Evolutionary conservation across 2,797 vertebrate genomes (phyloP).

Genomic region (Myotis findleyi): DNA sequence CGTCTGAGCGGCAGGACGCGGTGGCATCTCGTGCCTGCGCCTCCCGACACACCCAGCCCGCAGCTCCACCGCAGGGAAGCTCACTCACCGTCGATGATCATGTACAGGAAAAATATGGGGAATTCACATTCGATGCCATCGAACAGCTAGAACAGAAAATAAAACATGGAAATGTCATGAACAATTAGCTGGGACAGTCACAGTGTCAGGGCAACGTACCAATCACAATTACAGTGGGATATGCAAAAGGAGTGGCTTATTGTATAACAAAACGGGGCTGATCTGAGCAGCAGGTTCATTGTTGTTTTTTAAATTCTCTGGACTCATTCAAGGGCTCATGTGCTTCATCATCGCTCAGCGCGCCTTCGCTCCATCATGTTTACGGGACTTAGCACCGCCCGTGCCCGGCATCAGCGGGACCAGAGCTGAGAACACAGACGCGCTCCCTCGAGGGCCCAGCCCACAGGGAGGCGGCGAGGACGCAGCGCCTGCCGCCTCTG

Average conservation of each 20-base stretch:
- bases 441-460: background rate
- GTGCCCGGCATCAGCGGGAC: background rate
- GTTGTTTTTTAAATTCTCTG: background rate
- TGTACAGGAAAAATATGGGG: slow-evolving; percentile 98
- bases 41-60: background rate
- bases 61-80: slow-evolving; percentile 47
- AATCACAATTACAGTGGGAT: background rate
- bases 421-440: background rate
- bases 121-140: slow-evolving; percentile 99
- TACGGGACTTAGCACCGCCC: background rate
- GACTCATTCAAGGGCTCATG: background rate
- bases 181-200: background rate
- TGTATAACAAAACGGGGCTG: background rate
- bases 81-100: slow-evolving; percentile 99
- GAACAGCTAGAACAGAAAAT: slow-evolving; percentile 93
- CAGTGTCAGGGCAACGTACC: background rate
- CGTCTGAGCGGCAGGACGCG: background rate
- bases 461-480: background rate
- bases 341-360: background rate
- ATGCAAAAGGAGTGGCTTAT: background rate
- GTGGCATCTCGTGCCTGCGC: background rate
- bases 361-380: background rate
- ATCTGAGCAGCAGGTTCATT: background rate
- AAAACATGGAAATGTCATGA: slow-evolving; percentile 30
- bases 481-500: no score